phyloP scores from a whole-genome alignment of 2,797 vertebrate species.

The Acridotheres tristis region DNA sequence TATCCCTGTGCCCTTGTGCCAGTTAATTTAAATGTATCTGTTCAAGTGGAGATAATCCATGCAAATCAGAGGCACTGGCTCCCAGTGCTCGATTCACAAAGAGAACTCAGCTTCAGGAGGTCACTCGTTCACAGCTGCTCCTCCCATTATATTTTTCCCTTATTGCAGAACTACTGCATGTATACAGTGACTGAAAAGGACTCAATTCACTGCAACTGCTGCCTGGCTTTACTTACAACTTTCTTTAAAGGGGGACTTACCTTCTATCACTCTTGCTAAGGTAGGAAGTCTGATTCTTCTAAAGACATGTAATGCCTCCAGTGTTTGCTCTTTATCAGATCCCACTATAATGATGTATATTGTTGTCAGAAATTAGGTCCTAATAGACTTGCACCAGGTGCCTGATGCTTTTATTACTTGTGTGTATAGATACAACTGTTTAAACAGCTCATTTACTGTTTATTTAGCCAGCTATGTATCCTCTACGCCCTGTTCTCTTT shows the following conservation, averaged over 20 bases:
- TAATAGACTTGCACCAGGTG: slow-evolving; percentile 71
- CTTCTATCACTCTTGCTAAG: slow-evolving; percentile 83
- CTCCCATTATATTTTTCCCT: slow-evolving; percentile 80
- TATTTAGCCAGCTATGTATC: slow-evolving; percentile 46
- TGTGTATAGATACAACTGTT: slow-evolving; percentile 68
- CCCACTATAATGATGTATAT: slow-evolving; percentile 73
- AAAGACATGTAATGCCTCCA: slow-evolving; percentile 74
- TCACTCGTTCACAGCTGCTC: slow-evolving; percentile 84
- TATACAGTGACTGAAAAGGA: slow-evolving; percentile 85
- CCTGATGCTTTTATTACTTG: slow-evolving; percentile 72
- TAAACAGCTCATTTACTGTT: slow-evolving; percentile 66
- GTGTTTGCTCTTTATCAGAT: slow-evolving; percentile 76
- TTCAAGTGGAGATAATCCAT: slow-evolving; percentile 96
- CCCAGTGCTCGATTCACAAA: slow-evolving; percentile 90
- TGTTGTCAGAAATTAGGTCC: slow-evolving; percentile 72
- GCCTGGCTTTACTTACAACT: slow-evolving; percentile 79
- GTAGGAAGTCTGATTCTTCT: slow-evolving; percentile 88
- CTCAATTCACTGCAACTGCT: slow-evolving; percentile 82
- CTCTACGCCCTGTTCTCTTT: background rate
- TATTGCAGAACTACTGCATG: slow-evolving; percentile 82
- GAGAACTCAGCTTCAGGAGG: slow-evolving; percentile 89
- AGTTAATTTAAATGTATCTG: slow-evolving; percentile 92
- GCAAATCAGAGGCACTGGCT: slow-evolving; percentile 91
- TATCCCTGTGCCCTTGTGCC: slow-evolving; percentile 82
- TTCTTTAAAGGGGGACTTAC: slow-evolving; percentile 80